These are phyloP conservation scores for Ramazzottius varieornatus DNA, from an alignment of 2,888 invertebrate genomes.

Conservation along the genomic window DNA sequence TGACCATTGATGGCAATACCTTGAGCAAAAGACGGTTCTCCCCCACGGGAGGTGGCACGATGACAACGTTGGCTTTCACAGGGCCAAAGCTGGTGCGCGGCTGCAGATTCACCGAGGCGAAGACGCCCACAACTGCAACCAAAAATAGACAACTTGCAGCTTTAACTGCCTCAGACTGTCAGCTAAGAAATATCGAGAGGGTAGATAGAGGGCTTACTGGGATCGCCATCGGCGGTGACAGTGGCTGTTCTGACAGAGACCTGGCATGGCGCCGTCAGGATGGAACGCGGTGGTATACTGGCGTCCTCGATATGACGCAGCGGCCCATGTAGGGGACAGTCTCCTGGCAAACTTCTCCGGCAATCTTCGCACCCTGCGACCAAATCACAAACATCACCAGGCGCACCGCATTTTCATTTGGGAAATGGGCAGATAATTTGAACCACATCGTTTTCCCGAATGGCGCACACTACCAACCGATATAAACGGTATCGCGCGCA, in stretches of 20 bases:
- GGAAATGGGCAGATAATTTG: no score
- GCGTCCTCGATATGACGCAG: background rate
- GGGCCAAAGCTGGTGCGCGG: background rate
- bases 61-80: background rate
- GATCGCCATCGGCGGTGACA: background rate
- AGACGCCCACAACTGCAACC: background rate
- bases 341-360: background rate
- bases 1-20: no score
- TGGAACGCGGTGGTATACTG: background rate
- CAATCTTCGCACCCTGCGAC: conserved; percentile 1
- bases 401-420: no score
- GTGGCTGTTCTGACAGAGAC: background rate
- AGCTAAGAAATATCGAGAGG: background rate
- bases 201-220: background rate
- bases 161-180: background rate
- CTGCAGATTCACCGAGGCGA: background rate
- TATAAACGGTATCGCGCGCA: no score
- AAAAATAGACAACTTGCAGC: background rate
- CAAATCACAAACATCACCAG: background rate
- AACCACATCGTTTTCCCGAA: no score
- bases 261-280: background rate
- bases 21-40: background rate
- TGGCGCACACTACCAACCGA: no score
- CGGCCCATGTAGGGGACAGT: background rate
- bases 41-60: background rate